phyloP scores from a whole-genome alignment of 2,113 vertebrate genomes.

The Ibidorhyncha struthersii region DNA sequence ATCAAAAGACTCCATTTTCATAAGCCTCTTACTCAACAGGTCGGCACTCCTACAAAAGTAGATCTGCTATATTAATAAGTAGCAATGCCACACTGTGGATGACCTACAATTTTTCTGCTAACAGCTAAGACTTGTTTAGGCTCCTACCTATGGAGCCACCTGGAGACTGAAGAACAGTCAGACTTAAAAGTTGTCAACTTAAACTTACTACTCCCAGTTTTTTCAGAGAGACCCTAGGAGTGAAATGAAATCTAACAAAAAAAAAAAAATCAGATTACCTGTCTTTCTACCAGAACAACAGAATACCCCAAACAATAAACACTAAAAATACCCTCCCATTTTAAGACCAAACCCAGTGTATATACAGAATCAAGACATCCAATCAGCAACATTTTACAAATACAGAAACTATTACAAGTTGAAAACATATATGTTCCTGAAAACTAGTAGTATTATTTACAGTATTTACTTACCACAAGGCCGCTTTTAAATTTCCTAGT shows the following conservation, averaged over 20 bases:
- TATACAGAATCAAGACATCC: neutral
- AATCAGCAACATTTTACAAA: neutral
- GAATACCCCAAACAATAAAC: neutral
- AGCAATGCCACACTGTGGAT: slow-evolving; percentile 7
- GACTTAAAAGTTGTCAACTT: neutral
- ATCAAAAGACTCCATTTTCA: slow-evolving; percentile 50
- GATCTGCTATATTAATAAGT: slow-evolving; percentile 25
- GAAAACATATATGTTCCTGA: neutral
- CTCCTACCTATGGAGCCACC: neutral
- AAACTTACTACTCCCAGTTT: neutral
- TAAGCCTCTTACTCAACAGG: slow-evolving; percentile 57
- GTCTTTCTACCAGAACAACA: neutral
- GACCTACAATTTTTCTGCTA: slow-evolving; percentile 31
- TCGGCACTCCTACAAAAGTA: slow-evolving; percentile 1
- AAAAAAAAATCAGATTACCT: neutral
- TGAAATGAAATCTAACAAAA: neutral
- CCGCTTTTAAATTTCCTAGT: neutral
- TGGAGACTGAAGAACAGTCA: neutral
- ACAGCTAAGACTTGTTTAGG: neutral
- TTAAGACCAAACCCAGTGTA: neutral
- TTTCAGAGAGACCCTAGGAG: neutral
- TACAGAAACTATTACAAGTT: neutral
- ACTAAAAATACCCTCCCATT: neutral
- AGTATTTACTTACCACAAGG: neutral
- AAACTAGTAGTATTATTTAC: neutral